Evolutionary conservation across 2,888 invertebrate genomes (phyloP).

Genomic region (Thelaira solivaga): DNA sequence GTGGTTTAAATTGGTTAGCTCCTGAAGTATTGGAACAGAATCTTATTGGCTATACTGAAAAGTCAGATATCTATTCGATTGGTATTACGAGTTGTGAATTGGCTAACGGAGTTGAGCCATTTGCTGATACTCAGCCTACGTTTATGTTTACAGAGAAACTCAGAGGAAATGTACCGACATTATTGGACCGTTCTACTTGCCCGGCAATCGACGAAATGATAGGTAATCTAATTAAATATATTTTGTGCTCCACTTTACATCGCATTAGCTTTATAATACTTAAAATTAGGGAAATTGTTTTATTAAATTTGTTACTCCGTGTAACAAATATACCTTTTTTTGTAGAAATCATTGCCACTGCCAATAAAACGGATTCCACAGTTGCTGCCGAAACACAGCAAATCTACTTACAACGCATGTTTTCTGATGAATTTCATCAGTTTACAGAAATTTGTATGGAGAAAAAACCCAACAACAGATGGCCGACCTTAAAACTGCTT

Average conservation of each 20-base stretch:
- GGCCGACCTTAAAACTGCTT: slow-evolving; percentile 83
- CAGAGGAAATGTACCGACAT: slow-evolving; percentile 85
- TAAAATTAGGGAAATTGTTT: too few relatives aligned
- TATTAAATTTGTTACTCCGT: too few relatives aligned
- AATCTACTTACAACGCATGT: slow-evolving; percentile 80
- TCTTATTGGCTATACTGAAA: slow-evolving; percentile 90
- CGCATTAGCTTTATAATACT: too few relatives aligned
- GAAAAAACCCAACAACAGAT: slow-evolving; percentile 83
- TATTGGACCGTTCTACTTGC: slow-evolving; percentile 85
- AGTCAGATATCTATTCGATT: slow-evolving; percentile 93
- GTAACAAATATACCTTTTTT: not conserved
- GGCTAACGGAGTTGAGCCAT: slow-evolving; percentile 93
- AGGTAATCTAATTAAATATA: too few relatives aligned
- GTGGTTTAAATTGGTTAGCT: slow-evolving; percentile 90
- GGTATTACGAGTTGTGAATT: slow-evolving; percentile 87
- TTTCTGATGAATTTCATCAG: slow-evolving; percentile 87
- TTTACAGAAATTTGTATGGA: slow-evolving; percentile 85
- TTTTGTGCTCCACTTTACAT: too few relatives aligned
- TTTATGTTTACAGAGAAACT: slow-evolving; percentile 93
- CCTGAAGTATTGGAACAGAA: slow-evolving; percentile 95
- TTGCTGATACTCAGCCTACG: slow-evolving; percentile 89
- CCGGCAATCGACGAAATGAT: slow-evolving; percentile 78
- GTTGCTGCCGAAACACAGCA: slow-evolving; percentile 75
- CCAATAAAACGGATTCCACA: slow-evolving; percentile 71
- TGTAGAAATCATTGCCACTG: slow-evolving; percentile 60